Evolutionary conservation across 2,888 invertebrate genomes (phyloP).

Genomic region (Escarpia spicata): DNA sequence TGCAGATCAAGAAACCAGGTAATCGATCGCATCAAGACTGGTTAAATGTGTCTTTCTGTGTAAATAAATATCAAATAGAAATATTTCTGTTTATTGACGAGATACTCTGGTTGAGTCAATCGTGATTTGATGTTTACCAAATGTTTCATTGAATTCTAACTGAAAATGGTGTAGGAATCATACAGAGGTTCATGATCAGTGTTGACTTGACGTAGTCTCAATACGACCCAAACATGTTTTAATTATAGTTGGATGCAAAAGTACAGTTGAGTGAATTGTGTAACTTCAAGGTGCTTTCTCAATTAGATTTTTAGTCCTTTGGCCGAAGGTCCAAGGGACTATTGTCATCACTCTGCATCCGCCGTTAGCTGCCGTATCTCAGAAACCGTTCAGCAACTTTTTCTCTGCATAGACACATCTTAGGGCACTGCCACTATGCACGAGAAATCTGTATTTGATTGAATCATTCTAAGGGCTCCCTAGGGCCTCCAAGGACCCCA

Average conservation of each 20-base stretch:
- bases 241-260: not conserved
- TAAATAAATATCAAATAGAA: not conserved
- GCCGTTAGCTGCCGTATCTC: no score
- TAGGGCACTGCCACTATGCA: no score
- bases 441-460: no score
- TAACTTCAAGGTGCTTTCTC: no score
- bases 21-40: not conserved
- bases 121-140: not conserved
- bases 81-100: not conserved
- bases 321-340: no score
- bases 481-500: no score
- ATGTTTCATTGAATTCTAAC: not conserved
- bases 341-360: no score
- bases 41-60: not conserved
- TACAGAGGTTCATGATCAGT: not conserved
- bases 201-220: not conserved
- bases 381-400: no score
- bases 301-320: no score
- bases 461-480: no score
- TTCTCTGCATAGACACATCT: no score
- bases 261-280: no score
- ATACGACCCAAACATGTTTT: not conserved
- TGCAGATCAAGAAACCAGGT: constrained; percentile 12
- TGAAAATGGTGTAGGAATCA: not conserved
- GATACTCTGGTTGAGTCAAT: not conserved